phyloP scores from a whole-genome alignment of 2,797 vertebrate genomes.

The Myotis myotis region DNA sequence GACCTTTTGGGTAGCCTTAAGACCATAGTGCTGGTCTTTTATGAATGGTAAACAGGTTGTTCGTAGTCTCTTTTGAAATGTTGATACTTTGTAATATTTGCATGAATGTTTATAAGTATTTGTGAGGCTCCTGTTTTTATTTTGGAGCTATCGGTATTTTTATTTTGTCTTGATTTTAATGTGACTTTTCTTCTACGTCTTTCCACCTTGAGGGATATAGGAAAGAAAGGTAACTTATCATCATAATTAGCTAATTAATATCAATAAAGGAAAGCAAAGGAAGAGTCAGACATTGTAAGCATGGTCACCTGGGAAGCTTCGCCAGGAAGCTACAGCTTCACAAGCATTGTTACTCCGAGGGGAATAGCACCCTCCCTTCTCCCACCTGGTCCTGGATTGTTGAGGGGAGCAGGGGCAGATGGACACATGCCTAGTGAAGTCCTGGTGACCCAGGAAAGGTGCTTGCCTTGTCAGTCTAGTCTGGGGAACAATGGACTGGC shows the following conservation, averaged over 20 bases:
- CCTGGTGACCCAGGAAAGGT: background rate
- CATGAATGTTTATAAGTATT: background rate
- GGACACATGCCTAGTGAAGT: background rate
- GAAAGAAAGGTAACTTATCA: background rate
- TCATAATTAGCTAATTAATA: background rate
- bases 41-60: background rate
- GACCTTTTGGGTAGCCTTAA: background rate
- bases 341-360: background rate
- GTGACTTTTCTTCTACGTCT: background rate
- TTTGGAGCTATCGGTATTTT: background rate
- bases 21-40: background rate
- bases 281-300: background rate
- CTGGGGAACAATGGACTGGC: background rate
- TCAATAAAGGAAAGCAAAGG: background rate
- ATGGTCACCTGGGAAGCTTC: background rate
- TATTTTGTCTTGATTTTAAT: background rate
- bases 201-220: background rate
- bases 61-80: background rate
- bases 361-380: background rate
- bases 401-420: background rate
- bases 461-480: background rate
- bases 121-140: background rate
- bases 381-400: background rate
- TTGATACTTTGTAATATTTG: background rate
- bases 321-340: background rate